Evolutionary conservation across 1,140 invertebrate species (phyloP).

Genomic region (Drosophila nigromelanica): DNA sequence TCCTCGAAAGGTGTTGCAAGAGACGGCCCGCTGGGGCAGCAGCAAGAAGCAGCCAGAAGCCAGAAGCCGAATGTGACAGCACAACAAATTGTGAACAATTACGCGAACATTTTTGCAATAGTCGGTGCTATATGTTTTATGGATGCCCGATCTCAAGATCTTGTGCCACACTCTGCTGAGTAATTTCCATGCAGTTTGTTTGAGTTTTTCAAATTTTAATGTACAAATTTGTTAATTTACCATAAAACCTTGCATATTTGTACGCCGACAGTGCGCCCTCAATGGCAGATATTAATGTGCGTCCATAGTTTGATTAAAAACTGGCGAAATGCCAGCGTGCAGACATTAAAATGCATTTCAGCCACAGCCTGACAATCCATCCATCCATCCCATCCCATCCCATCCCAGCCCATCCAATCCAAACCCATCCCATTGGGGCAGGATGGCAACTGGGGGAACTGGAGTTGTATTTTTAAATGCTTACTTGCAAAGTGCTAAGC

Average conservation of each 20-base stretch:
- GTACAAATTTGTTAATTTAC: conserved; percentile 84
- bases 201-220: conserved; percentile 80
- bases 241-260: conserved; percentile 83
- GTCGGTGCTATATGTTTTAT: conserved; percentile 33
- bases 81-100: conserved; percentile 78
- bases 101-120: conserved; percentile 77
- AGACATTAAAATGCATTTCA: conserved; percentile 64
- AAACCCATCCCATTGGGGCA: conserved; percentile 19
- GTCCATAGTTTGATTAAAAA: conserved; percentile 81
- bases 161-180: conserved; percentile 42
- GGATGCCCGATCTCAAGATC: conserved; percentile 19
- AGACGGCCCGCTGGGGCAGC: conserved; percentile 21
- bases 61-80: conserved; percentile 47
- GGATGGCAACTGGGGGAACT: conserved; percentile 14
- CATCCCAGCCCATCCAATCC: conserved; percentile 18
- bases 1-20: conserved; percentile 74
- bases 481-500: conserved; percentile 8
- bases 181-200: conserved; percentile 81
- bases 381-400: conserved; percentile 52
- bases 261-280: conserved; percentile 44
- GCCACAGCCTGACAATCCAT: conserved; percentile 68
- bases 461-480: conserved; percentile 38
- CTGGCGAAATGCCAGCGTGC: conserved; percentile 63
- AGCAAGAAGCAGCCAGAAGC: background rate
- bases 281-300: conserved; percentile 79